These are phyloP conservation scores for Holcopasites calliopsidis DNA, from an alignment of 1,140 invertebrate species.

Conservation along the genomic window DNA sequence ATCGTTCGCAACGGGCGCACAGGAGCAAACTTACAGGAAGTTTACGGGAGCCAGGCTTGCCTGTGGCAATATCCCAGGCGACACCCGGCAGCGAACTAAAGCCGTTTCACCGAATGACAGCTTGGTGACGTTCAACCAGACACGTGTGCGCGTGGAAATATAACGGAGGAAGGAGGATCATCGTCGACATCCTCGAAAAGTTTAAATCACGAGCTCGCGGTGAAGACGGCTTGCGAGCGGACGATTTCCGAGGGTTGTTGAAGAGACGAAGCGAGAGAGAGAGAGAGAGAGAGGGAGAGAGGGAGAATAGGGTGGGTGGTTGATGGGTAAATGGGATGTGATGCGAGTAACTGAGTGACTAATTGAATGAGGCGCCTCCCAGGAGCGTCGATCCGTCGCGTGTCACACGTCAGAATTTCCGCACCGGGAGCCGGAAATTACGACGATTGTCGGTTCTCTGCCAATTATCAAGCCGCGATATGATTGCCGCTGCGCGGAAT, in stretches of 20 bases:
- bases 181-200: constrained; percentile 43
- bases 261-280: constrained; percentile 28
- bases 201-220: constrained; percentile 56
- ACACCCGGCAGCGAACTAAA: constrained; percentile 33
- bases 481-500: constrained; percentile 55
- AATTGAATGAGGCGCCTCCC: constrained; percentile 78
- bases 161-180: constrained; percentile 13
- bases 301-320: constrained; percentile 30
- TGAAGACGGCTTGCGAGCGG: constrained; percentile 16
- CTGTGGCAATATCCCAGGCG: constrained; percentile 22
- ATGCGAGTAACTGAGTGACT: constrained; percentile 78
- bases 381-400: constrained; percentile 71
- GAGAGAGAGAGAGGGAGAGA: neutral
- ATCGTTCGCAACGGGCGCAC: neutral
- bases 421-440: constrained; percentile 58
- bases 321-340: constrained; percentile 74
- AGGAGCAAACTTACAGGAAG: constrained; percentile 48
- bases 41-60: neutral
- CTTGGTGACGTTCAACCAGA: constrained; percentile 27
- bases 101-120: constrained; percentile 52
- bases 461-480: constrained; percentile 59
- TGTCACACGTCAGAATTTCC: constrained; percentile 75
- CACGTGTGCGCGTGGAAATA: neutral
- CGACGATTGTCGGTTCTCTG: constrained; percentile 61
- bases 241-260: constrained; percentile 47